Base-by-base conservation (phyloP, 2,797 vertebrate genomes). In the Arrhamphus sclerolepis region DNA sequence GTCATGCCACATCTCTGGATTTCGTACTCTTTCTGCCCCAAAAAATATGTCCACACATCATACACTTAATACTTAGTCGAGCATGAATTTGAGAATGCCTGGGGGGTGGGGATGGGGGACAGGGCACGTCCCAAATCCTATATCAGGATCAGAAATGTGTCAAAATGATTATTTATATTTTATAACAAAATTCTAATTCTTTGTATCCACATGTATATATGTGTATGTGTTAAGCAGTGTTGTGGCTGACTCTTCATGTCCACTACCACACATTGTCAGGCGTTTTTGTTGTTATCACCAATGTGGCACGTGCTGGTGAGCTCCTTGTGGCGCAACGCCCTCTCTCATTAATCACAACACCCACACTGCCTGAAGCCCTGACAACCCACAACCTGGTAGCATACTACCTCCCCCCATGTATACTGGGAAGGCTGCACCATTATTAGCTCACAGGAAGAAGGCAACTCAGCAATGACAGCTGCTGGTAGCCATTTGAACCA, bases 281-380 rank as follows among this genome's bases (percentile, higher is more conserved):
- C 48, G 52, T 65, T 72, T 74, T 63, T 75, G 61, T 66, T 75
- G 72, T 81, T 64, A 70, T 67, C 72, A 74, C 64, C 77, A 79
- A 70, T 62, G 54, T 58, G 80, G 72, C 80, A 83, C 77, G 78
- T 87, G 82, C 77, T 77, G 79, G 75, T 77, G 71, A 64, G 73
- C 41, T 73, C 60, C 87, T 84, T 71, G 78, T 72, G 67, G 83
- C 3, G 66, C 66, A 1, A 75, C n/a, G 62, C 79, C 85, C 77
- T 62, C 67, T 87, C 85, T 89, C 86, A 84, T 89, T 93, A 91
- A 92, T 93, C 86, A 92, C 56, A 26, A 70, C 67, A 42, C 77
- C 53, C 58, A 53, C 65, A 70, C 78, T 69, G 65, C 50, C 60
- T 56, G 48, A 57, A 85, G 73, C 77, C 74, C 78, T 87, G 78